These are phyloP conservation scores for Lamellibrachia columna DNA, from an alignment of 2,888 invertebrate genomes.

Conservation along the genomic window DNA sequence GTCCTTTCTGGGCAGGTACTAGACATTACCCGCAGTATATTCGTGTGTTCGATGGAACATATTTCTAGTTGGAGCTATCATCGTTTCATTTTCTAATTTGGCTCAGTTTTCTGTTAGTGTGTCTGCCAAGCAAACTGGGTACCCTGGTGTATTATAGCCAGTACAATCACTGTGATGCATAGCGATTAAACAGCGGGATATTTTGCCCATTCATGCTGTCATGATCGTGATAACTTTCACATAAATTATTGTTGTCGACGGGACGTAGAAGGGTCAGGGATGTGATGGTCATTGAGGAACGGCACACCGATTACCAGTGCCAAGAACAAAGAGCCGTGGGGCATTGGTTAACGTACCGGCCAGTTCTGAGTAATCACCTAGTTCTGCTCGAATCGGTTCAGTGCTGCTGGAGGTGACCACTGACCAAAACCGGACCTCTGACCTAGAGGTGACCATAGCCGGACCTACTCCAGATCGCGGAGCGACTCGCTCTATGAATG, in stretches of 20 bases:
- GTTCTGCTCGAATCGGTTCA: background rate
- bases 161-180: background rate
- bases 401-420: too few species aligned
- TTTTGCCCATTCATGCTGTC: background rate
- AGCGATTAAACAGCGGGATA: background rate
- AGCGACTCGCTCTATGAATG: background rate
- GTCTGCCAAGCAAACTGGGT: background rate
- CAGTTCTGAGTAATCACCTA: slow-evolving; percentile 3
- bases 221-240: background rate
- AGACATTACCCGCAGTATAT: background rate
- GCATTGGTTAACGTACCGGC: background rate
- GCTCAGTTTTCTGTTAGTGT: background rate
- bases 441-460: background rate
- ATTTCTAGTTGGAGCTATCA: background rate
- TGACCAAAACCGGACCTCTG: background rate
- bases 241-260: background rate
- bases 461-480: background rate
- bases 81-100: background rate
- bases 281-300: background rate
- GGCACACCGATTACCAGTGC: background rate
- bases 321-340: slow-evolving; percentile 2
- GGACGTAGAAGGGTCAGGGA: background rate
- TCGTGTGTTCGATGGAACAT: background rate
- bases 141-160: background rate
- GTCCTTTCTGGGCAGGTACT: background rate